Evolutionary conservation across 1,140 invertebrate genomes (phyloP), one percentile per base, ranked within the genome.

Genomic region (Triops cancriformis): DNA sequence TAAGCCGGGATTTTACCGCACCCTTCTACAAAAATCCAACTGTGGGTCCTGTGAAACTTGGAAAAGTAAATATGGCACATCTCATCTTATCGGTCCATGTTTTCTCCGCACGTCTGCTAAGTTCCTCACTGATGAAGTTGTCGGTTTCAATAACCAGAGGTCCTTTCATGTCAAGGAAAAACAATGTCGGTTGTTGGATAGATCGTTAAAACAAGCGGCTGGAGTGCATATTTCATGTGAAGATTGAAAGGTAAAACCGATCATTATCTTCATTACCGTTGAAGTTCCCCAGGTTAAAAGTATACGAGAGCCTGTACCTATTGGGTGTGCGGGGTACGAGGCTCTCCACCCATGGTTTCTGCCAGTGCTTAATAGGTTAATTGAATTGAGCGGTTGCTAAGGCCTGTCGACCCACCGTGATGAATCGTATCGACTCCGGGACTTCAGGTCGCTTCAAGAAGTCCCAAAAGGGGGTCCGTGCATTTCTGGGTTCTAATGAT

Each of bases 341-440:
- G 51, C 23, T 64, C 14, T 64, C 31, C 31, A 37, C 31, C 31
- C 31, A 37, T 37, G 7, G 51, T 18, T 64, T 23, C 51, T 64
- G 51, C 51, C 51, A 64, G 51, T 64, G 51, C 10, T 64, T 64
- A 64, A 64, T 64, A 64, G 51, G 51, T 64, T 64, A 64, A 64
- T 64, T 64, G 51, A 64, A 64, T 64, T 64, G 51, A 64, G 51
- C 51, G 51, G 51, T 64, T 64, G 51, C 51, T 64, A 64, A 64
- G 51, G 51, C 51, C 51, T 64, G 51, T 64, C 51, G 51, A 64
- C 51, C 31, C 51, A 64, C 51, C 51, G 51, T 64, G 51, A 64
- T 64, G n/a, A 64, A 64, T 64, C 23, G 51, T 64, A 64, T 64
- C 14, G 51, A 23, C 23, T 64, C 10, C 51, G 23, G 6, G 51